These are phyloP conservation scores for Cephalopterus ornatus DNA, from an alignment of 2,113 vertebrate species.

Conservation along the genomic window DNA sequence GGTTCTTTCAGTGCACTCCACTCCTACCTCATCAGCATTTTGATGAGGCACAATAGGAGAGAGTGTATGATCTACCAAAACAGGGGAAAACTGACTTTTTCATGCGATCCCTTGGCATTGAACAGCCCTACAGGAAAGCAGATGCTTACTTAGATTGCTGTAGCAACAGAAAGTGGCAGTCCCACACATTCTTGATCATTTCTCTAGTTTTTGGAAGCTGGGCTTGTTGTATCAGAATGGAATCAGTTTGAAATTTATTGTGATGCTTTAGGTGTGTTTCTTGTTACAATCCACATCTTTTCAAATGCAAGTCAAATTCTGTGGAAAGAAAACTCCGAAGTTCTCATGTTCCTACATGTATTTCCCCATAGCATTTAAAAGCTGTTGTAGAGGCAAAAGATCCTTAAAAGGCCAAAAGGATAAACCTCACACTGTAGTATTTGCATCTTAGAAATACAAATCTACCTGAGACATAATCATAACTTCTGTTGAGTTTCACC, in stretches of 20 bases:
- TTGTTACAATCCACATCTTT: background rate
- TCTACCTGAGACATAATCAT: background rate
- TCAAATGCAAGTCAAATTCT: background rate
- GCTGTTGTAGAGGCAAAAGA: background rate
- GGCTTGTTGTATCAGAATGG: background rate
- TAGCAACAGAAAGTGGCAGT: background rate
- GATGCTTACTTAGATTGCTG: background rate
- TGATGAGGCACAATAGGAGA: background rate
- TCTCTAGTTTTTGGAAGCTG: background rate
- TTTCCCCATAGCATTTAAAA: background rate
- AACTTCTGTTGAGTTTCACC: background rate
- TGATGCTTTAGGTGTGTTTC: background rate
- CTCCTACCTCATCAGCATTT: background rate
- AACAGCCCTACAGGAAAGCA: background rate
- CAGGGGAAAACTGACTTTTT: background rate
- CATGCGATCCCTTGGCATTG: background rate
- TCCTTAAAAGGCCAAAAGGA: background rate
- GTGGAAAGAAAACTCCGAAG: background rate
- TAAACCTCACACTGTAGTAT: accelerated
- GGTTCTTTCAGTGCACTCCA: background rate
- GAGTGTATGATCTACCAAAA: background rate
- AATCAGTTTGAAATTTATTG: background rate
- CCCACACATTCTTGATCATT: background rate
- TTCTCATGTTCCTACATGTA: background rate
- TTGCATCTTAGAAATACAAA: background rate